These are phyloP conservation scores for Scophthalmus maximus DNA, from an alignment of 2,113 vertebrate genomes.

Conservation along the genomic window DNA sequence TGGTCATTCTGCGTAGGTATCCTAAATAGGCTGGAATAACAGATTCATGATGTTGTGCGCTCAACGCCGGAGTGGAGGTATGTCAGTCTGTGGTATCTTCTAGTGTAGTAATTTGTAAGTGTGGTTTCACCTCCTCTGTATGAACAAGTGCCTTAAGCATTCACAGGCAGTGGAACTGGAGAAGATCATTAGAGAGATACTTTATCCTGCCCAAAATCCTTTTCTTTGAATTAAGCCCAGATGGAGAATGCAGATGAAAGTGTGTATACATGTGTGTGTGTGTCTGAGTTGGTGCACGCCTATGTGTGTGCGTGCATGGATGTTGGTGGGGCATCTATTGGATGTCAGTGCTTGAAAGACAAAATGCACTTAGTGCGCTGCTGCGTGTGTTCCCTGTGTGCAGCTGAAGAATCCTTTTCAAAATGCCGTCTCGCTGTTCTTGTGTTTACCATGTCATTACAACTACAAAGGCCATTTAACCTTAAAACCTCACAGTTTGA, in stretches of 20 bases:
- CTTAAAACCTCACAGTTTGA: conserved; percentile 84
- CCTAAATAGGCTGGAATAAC: conserved; percentile 58
- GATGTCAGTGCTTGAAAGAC: conserved; percentile 63
- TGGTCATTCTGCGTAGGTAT: conserved; percentile 46
- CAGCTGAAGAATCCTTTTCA: conserved; percentile 75
- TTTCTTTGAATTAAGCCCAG: conserved; percentile 84
- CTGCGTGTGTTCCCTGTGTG: conserved; percentile 14
- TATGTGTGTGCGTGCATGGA: conserved; percentile 39
- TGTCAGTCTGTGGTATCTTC: conserved; percentile 79
- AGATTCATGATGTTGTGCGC: conserved; percentile 56
- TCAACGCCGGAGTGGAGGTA: conserved; percentile 70
- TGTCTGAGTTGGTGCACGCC: conserved; percentile 64
- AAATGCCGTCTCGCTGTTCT: conserved; percentile 72
- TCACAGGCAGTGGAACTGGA: conserved; percentile 83
- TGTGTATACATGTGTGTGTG: conserved; percentile 65
- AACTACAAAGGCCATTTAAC: conserved; percentile 84
- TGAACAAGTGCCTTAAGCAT: conserved; percentile 84
- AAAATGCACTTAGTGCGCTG: conserved; percentile 52
- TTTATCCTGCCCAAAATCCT: conserved; percentile 84
- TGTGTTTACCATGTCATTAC: conserved; percentile 82
- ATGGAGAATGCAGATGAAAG: conserved; percentile 83
- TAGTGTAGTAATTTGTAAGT: conserved; percentile 84
- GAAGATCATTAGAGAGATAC: conserved; percentile 86
- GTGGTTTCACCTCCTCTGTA: conserved; percentile 83
- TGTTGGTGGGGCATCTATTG: conserved; percentile 66